Percentiles rank a stretch among this genome's conserved stretches.
These are phyloP conservation scores for Melanocharis versteri DNA, from an alignment of 2,113 vertebrate species.

Conservation along the genomic window DNA sequence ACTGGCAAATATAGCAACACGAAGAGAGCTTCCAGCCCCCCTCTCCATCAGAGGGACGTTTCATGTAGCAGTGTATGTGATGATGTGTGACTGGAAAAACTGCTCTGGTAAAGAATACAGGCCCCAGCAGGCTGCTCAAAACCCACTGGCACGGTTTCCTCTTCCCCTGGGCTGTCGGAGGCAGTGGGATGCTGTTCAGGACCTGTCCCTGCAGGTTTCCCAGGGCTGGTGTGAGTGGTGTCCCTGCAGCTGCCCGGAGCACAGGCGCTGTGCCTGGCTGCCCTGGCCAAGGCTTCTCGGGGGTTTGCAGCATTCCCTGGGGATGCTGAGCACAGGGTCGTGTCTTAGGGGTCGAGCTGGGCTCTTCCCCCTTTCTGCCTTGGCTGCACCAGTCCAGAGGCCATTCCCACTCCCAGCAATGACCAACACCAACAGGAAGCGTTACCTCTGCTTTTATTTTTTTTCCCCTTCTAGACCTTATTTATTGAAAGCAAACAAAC, in stretches of 20 bases:
- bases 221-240: rapidly evolving
- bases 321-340: conserved; percentile 56
- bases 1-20: background rate
- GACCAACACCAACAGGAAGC: background rate
- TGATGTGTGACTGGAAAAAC: rapidly evolving
- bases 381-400: rapidly evolving
- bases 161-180: background rate
- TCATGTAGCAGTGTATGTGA: rapidly evolving
- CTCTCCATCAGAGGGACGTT: rapidly evolving
- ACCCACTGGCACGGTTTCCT: background rate
- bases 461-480: background rate
- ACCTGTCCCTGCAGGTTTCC: rapidly evolving
- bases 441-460: background rate
- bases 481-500: background rate
- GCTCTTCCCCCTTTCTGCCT: background rate
- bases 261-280: background rate
- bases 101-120: rapidly evolving
- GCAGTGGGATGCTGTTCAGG: conserved; percentile 60
- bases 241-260: background rate
- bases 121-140: background rate
- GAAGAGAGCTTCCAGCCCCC: background rate
- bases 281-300: rapidly evolving
- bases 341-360: conserved; percentile 34
- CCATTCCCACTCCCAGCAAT: rapidly evolving
- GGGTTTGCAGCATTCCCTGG: conserved; percentile 50